Evolutionary conservation across 1,140 invertebrate genomes (phyloP).

Genomic region (Stratiolaelaps scimitus): DNA sequence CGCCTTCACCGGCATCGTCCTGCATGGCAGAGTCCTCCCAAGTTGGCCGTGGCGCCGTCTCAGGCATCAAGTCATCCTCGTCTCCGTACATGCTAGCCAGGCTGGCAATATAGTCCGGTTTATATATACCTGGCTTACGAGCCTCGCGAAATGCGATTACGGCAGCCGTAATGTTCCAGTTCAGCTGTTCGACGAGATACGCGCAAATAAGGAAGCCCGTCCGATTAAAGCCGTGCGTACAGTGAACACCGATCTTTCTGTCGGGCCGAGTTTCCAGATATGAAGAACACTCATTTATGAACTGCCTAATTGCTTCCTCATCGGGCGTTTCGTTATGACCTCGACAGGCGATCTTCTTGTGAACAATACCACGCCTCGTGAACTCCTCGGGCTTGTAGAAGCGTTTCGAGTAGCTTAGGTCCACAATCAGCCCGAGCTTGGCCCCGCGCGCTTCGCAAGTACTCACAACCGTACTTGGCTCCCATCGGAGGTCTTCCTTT

Average conservation of each 20-base stretch:
- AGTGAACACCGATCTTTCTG: conserved; percentile 59
- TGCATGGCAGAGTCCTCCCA: too few relatives aligned
- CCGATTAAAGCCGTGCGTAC: conserved; percentile 97
- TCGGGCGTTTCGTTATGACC: neutral
- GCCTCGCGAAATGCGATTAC: conserved; percentile 55
- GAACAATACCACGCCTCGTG: neutral
- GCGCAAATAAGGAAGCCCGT: conserved; percentile 84
- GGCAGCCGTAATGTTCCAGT: conserved; percentile 59
- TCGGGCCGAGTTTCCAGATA: neutral
- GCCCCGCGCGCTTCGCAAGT: neutral
- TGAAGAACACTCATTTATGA: neutral
- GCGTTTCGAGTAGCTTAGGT: neutral
- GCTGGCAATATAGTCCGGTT: conserved; percentile 52
- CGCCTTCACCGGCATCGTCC: conserved; percentile 44
- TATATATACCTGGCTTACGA: conserved; percentile 55
- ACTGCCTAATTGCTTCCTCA: neutral
- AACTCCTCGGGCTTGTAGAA: conserved; percentile 1
- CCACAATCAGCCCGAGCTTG: neutral
- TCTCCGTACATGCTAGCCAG: conserved; percentile 60
- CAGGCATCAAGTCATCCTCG: conserved; percentile 50
- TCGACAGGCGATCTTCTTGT: conserved; percentile 6
- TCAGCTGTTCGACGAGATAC: conserved; percentile 67
- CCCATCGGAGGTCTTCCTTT: neutral
- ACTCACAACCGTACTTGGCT: neutral
- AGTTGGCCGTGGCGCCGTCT: conserved; percentile 59